Evolutionary conservation across 2,888 invertebrate genomes (phyloP), one percentile per base, ranked within the genome.

Genomic region (Pseudococcus jackbeardsleyi): DNA sequence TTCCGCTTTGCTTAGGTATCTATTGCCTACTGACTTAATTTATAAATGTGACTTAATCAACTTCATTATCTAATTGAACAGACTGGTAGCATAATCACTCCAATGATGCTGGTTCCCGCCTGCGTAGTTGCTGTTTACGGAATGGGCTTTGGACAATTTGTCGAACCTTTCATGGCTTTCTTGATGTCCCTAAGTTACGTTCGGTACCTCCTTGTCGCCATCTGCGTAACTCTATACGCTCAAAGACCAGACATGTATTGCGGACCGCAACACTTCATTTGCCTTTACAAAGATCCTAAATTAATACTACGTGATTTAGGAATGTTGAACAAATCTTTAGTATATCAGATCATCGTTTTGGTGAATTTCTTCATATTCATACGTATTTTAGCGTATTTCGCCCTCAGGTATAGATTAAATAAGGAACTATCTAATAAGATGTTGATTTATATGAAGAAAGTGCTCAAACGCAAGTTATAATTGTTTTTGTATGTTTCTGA

Each of bases 261-360:
- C 90, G 91, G 92, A 0, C 91, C 92, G n/a, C 92, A 93, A 89
- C 90, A 93, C 0, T 85, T 90, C 12, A 95, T 94, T 91, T 93
- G 94, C 79, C 93, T 93, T 90, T 93, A 93, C 90, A 91, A 91
- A 85, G 93, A 94, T 89, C 93, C 94, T 0, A 91, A 91, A 79
- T 91, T 95, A 19, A 92, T 96, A 39, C 92, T 96, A 48, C 92
- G 94, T 88, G 94, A 95, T 90, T 91, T 96, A 90, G 95, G 95
- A 89, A 93, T 94, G 93, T 91, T 91, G 0, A 91, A 92, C 39
- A 91, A 93, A 0, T 92, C 91, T 15, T 94, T 93, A 89, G 90
- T 91, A 64, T 90, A 93, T 0, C 95, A 95, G 91, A 92, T 95
- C 46, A 90, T 93, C 1, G 93, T 93, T 0, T 91, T 95, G 42